Evolutionary conservation across 2,797 vertebrate species (phyloP).

Genomic region (Coracias cyanogaster): DNA sequence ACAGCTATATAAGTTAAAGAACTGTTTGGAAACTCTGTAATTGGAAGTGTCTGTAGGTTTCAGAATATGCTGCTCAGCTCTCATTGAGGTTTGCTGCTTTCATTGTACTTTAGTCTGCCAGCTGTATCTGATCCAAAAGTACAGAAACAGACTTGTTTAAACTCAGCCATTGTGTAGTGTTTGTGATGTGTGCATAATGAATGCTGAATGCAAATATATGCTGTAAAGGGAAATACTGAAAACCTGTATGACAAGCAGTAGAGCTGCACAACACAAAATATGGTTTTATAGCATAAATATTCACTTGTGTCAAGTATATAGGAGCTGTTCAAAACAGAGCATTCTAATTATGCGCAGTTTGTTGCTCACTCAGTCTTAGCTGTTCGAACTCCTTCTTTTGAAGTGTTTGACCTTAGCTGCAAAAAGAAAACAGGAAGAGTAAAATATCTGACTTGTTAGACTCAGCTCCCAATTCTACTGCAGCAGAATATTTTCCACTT

Average conservation of each 20-base stretch:
- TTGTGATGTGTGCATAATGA: slow-evolving; percentile 63
- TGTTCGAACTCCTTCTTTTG: slow-evolving; percentile 30
- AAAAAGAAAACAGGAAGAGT: background rate
- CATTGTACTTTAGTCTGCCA: slow-evolving; percentile 45
- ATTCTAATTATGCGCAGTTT: slow-evolving; percentile 55
- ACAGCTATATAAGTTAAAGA: background rate
- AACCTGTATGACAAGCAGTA: slow-evolving; percentile 60
- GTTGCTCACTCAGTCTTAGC: slow-evolving; percentile 29
- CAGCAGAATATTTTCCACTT: background rate
- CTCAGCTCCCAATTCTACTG: background rate
- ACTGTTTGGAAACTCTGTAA: slow-evolving; percentile 32
- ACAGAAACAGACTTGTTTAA: slow-evolving; percentile 67
- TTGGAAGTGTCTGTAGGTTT: slow-evolving; percentile 35
- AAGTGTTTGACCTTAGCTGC: slow-evolving; percentile 33
- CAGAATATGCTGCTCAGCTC: slow-evolving; percentile 13
- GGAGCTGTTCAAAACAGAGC: slow-evolving; percentile 41
- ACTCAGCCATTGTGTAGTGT: slow-evolving; percentile 56
- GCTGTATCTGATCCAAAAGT: slow-evolving; percentile 54
- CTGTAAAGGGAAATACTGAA: slow-evolving; percentile 57
- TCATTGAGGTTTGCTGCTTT: slow-evolving; percentile 45
- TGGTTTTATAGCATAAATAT: slow-evolving; percentile 54
- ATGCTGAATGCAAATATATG: slow-evolving; percentile 62
- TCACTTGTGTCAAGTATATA: slow-evolving; percentile 45
- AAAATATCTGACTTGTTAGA: background rate
- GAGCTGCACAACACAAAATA: slow-evolving; percentile 59